Evolutionary conservation across 2,113 vertebrate species (phyloP).

Genomic region (Rousettus leschenaultii): DNA sequence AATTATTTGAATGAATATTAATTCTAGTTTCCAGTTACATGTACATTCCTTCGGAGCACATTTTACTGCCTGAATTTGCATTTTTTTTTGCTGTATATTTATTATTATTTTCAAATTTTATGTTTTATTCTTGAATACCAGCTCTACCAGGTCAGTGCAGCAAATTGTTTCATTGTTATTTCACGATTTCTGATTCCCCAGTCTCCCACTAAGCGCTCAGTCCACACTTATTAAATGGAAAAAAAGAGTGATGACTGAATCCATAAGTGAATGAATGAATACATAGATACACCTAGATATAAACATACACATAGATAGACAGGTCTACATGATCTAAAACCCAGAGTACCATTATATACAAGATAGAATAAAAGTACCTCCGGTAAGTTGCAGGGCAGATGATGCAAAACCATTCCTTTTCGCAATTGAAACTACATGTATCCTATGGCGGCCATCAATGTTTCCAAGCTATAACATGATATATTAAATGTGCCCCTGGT

Average conservation of each 20-base stretch:
- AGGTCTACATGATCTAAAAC: not conserved
- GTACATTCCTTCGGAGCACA: not conserved
- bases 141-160: not conserved
- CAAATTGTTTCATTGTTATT: not conserved
- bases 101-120: not conserved
- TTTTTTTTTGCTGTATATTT: not conserved
- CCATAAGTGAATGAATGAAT: not conserved
- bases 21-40: not conserved
- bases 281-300: not conserved
- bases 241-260: not conserved
- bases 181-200: not conserved
- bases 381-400: not conserved
- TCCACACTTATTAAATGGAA: not conserved
- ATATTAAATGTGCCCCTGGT: constrained; percentile 3
- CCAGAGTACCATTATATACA: not conserved
- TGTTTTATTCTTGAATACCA: not conserved
- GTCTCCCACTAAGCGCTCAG: not conserved
- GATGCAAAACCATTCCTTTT: not conserved
- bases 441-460: not conserved
- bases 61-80: not conserved
- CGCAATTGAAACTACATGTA: not conserved
- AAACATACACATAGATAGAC: not conserved
- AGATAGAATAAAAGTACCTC: not conserved
- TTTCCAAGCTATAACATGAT: not conserved
- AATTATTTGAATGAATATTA: not conserved